Base-by-base conservation (phyloP, 2,797 vertebrate genomes). In the Hypotaenidia philippensis region DNA sequence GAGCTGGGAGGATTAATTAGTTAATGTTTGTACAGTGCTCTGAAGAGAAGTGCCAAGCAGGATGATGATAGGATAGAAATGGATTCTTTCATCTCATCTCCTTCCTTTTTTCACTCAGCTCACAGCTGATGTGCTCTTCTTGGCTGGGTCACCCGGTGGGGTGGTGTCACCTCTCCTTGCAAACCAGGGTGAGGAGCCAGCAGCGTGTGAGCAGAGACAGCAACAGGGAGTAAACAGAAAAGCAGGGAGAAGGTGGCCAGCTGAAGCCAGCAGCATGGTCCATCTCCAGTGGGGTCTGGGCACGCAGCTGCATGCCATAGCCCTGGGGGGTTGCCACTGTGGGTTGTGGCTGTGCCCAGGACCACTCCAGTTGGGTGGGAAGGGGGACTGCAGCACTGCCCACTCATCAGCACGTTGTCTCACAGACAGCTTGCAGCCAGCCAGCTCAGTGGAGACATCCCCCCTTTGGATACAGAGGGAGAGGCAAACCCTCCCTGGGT, bases 21-120 rank as follows among this genome's bases (percentile, higher is more conserved):
- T 57, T 71, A 40, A 84, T 93, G 47, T 88, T 91, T 82, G 75
- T 70, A 69, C 10, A 32, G 84, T 75, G 83, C 87, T 95, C 75
- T 86, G 75, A 88, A 83, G 78, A 59, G 66, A 92, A 75, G 63
- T 78, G 74, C 63, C 65, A 55, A 59, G 82, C 10, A 1, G 87
- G 71, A 63, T 82, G 49, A 87, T 49, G 72, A 65, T 20, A 25
- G 69, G 45, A 92, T 36, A 32, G 56, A 68, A 92, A 72, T 57
- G 60, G 19, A 82, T 87, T 79, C 78, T 84, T 93, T 88, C 59
- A 32, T 91, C 79, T 75, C 1, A 2, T 41, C 57, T 75, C 56
- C 57, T 83, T 77, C 52, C 52, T 83, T 69, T 63, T 66, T 69
- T 82, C 60, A 6, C 29, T 2, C 6, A 69, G 41, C n/a, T 47